These are phyloP conservation scores for Spialia ferax DNA, from an alignment of 2,888 invertebrate genomes.

Conservation along the genomic window DNA sequence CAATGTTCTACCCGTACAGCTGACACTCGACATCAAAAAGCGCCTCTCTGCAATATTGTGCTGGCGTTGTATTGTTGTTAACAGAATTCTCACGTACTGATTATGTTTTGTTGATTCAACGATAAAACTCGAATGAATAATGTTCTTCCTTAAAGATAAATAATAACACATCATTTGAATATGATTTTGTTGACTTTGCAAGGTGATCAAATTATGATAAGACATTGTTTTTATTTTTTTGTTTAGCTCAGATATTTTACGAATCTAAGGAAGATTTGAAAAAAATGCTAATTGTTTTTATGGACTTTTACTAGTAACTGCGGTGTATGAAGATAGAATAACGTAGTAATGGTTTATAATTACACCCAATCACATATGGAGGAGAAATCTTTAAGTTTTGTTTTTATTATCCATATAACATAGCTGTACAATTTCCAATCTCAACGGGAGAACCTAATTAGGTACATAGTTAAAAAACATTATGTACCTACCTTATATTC, in stretches of 20 bases:
- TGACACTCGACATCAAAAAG: slow-evolving; percentile 18
- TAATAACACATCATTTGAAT: slow-evolving; percentile 4
- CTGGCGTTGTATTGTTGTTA: slow-evolving; percentile 26
- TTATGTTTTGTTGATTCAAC: slow-evolving; percentile 33
- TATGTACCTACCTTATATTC: no score
- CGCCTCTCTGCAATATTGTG: slow-evolving; percentile 27
- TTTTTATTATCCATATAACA: no score
- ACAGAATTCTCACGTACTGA: slow-evolving; percentile 41
- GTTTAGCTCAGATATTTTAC: neutral
- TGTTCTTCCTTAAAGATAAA: slow-evolving; percentile 26
- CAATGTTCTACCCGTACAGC: slow-evolving; percentile 8
- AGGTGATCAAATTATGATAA: neutral
- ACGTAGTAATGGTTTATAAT: no score
- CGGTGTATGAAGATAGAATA: no score
- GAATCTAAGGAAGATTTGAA: no score
- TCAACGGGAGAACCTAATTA: no score
- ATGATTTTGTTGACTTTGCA: slow-evolving; percentile 7
- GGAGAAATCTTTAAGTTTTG: no score
- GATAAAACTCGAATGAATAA: slow-evolving; percentile 29
- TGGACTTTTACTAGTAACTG: no score
- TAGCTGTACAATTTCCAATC: no score
- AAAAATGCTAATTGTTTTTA: no score
- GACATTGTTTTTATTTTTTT: neutral
- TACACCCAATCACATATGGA: no score
- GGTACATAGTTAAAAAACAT: no score